Conservation (phyloP, 2,113 vertebrate genomes). For the Bos taurus region ARS-UCD2.0 NC_037336.1:11124501-11125000, state of each 20-base stretch:
- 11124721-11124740: not conserved
- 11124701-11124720: not conserved
- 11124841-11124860: not conserved
- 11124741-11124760: not conserved
- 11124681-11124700: not conserved
- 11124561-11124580: not conserved
- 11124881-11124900: not conserved
- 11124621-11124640: not conserved
- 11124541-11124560: not conserved
- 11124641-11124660: not conserved
- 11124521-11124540: not conserved
- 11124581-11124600: not conserved
- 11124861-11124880: not conserved
- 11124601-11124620: not conserved
- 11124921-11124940: not conserved
- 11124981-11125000: not conserved
- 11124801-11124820: not conserved
- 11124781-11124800: not conserved
- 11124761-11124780: not conserved
- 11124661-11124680: not conserved
- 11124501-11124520: not conserved
- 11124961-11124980: not conserved
- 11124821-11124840: not conserved
- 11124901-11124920: not conserved
- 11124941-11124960: not conserved